Conservation (phyloP, 2,888 invertebrate species). For the Parasteatoda lunata region DNA sequence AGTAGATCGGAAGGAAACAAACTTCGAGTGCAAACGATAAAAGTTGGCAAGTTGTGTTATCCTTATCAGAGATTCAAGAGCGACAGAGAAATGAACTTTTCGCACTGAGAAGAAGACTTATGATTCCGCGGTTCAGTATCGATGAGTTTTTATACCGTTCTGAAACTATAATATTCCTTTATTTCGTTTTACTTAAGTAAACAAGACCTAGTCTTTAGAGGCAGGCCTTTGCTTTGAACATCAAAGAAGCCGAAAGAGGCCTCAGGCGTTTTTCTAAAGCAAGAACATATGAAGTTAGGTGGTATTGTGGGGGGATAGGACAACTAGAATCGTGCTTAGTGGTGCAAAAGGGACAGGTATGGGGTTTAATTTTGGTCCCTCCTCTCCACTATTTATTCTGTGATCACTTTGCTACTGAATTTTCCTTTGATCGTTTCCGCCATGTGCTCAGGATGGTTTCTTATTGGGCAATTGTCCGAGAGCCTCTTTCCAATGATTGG, state of each 20-base stretch:
- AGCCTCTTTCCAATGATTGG: background rate
- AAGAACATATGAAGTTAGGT: slow-evolving; percentile 9
- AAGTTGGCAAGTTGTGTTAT: too few species aligned
- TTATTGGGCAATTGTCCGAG: background rate
- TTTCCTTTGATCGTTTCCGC: slow-evolving; percentile 35
- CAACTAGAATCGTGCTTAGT: background rate
- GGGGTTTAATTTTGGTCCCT: slow-evolving; percentile 25
- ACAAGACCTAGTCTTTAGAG: slow-evolving; percentile 43
- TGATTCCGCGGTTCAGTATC: background rate
- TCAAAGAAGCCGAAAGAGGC: slow-evolving; percentile 26
- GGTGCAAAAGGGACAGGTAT: slow-evolving; percentile 4
- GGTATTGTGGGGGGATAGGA: slow-evolving; percentile 12
- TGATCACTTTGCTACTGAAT: slow-evolving; percentile 37
- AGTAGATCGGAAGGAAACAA: background rate
- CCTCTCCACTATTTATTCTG: slow-evolving; percentile 34
- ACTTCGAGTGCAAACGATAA: too few species aligned
- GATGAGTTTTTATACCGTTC: slow-evolving; percentile 14
- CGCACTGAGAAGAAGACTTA: background rate
- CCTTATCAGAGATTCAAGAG: too few species aligned
- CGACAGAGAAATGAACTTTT: background rate
- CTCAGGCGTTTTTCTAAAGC: slow-evolving; percentile 37
- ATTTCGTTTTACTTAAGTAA: slow-evolving; percentile 34
- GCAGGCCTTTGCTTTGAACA: slow-evolving; percentile 20
- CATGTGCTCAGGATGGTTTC: background rate
- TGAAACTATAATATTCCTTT: background rate